These are phyloP conservation scores for Epicampocera succincta DNA, from an alignment of 2,888 invertebrate genomes.

Conservation along the genomic window DNA sequence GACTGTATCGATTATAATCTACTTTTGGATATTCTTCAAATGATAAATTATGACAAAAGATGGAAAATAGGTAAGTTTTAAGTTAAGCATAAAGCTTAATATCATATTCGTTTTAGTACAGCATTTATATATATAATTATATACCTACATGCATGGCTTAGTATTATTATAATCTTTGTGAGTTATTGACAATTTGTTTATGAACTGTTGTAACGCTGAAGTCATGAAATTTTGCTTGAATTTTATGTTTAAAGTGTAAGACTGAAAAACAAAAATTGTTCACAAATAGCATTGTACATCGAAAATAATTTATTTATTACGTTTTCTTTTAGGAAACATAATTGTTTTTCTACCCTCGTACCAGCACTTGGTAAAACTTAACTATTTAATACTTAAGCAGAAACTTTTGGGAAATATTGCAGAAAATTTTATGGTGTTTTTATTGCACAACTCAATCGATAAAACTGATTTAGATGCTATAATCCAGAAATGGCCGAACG, in stretches of 20 bases:
- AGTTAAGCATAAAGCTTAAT: too few species aligned
- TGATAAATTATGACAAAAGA: conserved; percentile 63
- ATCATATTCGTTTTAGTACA: too few species aligned
- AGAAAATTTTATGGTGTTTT: conserved; percentile 65
- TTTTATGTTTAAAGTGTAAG: too few species aligned
- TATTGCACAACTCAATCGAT: conserved; percentile 93
- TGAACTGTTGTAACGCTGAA: too few species aligned
- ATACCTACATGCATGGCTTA: too few species aligned
- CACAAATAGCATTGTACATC: too few species aligned
- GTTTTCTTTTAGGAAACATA: conserved; percentile 85
- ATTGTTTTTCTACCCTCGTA: conserved; percentile 95
- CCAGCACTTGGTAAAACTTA: conserved; percentile 91
- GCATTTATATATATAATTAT: too few species aligned
- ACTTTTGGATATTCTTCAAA: conserved; percentile 69
- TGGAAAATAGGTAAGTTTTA: conserved; percentile 67
- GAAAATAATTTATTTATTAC: too few species aligned
- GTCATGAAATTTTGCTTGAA: too few species aligned
- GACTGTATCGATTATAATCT: conserved; percentile 67
- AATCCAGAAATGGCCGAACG: conserved; percentile 86
- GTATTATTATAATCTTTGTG: too few species aligned
- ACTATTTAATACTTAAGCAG: conserved; percentile 83
- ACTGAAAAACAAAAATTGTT: too few species aligned
- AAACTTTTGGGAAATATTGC: conserved; percentile 78
- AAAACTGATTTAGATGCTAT: conserved; percentile 89
- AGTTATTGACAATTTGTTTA: too few species aligned